Conservation (phyloP, 2,797 vertebrate genomes). For the Acrossocheilus fasciatus region DNA sequence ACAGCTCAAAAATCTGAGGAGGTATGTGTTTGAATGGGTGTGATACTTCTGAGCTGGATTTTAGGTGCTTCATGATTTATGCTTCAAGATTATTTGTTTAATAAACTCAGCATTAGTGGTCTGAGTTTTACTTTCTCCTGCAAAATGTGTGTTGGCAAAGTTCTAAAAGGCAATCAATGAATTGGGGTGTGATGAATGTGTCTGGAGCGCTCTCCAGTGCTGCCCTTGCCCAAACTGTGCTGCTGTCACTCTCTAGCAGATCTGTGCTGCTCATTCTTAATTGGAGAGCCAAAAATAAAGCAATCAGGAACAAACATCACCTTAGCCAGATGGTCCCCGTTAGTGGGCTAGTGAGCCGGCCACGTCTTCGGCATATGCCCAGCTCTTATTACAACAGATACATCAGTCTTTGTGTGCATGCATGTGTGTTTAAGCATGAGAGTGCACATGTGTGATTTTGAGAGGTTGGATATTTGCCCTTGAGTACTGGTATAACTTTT, state of each 20-base stretch:
- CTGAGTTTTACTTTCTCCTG: background rate
- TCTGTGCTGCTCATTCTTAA: constrained; percentile 48
- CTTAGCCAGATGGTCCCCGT: constrained; percentile 59
- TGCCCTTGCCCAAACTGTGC: constrained; percentile 30
- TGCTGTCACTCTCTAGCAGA: constrained; percentile 40
- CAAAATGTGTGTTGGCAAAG: constrained; percentile 24
- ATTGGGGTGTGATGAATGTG: constrained; percentile 37
- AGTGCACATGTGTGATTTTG: constrained; percentile 22
- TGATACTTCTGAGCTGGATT: background rate
- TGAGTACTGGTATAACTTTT: constrained; percentile 29
- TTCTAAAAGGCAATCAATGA: constrained; percentile 33
- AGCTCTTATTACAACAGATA: constrained; percentile 48
- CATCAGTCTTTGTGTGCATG: constrained; percentile 45
- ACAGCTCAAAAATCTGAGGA: background rate
- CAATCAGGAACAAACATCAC: constrained; percentile 56
- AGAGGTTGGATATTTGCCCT: constrained; percentile 18
- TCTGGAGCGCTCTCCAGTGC: constrained; percentile 15
- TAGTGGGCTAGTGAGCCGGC: constrained; percentile 45
- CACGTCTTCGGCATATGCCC: constrained; percentile 31
- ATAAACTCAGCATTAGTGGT: background rate
- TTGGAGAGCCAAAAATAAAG: constrained; percentile 60
- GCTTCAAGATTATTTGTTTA: background rate
- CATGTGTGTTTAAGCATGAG: constrained; percentile 43
- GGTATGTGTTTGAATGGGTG: background rate
- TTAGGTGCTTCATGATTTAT: background rate